phyloP scores from a whole-genome alignment of 2,888 invertebrate genomes.

The Chelonus formosanus region DNA sequence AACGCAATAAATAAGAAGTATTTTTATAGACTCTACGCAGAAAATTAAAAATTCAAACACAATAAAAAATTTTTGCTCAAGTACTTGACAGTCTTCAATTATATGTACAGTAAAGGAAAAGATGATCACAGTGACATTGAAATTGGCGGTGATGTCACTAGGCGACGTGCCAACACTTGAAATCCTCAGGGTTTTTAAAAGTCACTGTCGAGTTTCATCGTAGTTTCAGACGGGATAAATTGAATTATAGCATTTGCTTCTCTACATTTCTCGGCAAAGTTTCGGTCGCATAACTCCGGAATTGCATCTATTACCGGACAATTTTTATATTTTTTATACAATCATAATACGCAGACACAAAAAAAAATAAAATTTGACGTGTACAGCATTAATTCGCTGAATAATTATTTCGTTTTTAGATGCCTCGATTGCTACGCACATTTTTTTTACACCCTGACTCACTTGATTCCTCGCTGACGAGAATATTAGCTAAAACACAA shows the following conservation, averaged over 20 bases:
- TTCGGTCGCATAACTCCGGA: constrained; percentile 1
- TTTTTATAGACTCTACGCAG: too few relatives aligned
- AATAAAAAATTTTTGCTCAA: neutral
- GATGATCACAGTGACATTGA: constrained; percentile 13
- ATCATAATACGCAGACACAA: too few relatives aligned
- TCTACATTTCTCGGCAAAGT: constrained; percentile 27
- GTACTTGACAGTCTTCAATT: neutral
- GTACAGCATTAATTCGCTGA: constrained; percentile 9
- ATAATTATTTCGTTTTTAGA: constrained; percentile 28
- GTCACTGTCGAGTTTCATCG: constrained; percentile 38
- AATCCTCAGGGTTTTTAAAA: constrained; percentile 39
- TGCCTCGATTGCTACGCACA: constrained; percentile 10
- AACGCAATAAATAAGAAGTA: too few relatives aligned
- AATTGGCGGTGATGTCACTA: constrained; percentile 32
- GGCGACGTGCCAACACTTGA: constrained; percentile 29
- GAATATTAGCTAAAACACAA: constrained; percentile 9
- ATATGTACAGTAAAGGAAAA: constrained; percentile 3
- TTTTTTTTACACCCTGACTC: constrained; percentile 24
- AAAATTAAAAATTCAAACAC: too few relatives aligned
- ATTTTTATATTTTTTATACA: neutral
- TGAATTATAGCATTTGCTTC: constrained; percentile 46
- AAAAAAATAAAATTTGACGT: neutral
- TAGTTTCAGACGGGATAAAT: constrained; percentile 42
- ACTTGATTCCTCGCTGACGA: constrained; percentile 6
- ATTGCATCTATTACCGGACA: neutral